Base-by-base conservation (phyloP, 2,888 invertebrate genomes). In the Nomada flava region DNA sequence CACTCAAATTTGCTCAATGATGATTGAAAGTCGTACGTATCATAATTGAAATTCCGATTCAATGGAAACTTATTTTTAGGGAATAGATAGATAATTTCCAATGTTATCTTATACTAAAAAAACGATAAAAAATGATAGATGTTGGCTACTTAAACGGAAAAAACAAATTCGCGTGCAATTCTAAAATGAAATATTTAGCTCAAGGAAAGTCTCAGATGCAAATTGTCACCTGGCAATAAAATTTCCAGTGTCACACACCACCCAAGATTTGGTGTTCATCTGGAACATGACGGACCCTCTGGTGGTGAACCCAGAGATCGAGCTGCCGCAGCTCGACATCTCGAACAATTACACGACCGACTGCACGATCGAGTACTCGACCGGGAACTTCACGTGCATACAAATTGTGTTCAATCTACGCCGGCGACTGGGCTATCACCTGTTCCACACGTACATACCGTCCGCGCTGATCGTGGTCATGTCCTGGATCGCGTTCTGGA, bases 401-500 rank as follows among this genome's bases (percentile, higher is more conserved):
- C 97, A 98, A n/a, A 96, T 98, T 52, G 97, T 98, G 67, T 98
- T 98, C 94, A 97, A 97, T 93, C 94, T 98, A 76, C 96, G 96
- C 60, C 95, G 98, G 5, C 96, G 98, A 1, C 95, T 98, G 26
- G 98, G 98, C 20, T 98, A 98, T 94, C 98, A 98, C 93, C 95
- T 98, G 71, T 98, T 98, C 93, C 98, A 98, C 94, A 98, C 98
- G 0, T 98, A 98, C 94, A 98, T 98, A 89, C 98, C 98, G 0
- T 98, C 98, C 1, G 98, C 98, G 0, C 95, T 98, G 86, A 98
- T 98, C 92, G 98, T 98, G 63, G 98, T 98, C 77, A 98, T 98
- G 97, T 98, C 98, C 81, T 98, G 98, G 98, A 98, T 98, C 88
- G 98, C 98, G 0, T 98, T 98, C 94, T 98, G 98, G 98, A 98